A percentile compares a stretch with the other conserved stretches of the same genome.
Conservation (phyloP, 2,113 vertebrate genomes). For the Phylloscopus whistleri region DNA sequence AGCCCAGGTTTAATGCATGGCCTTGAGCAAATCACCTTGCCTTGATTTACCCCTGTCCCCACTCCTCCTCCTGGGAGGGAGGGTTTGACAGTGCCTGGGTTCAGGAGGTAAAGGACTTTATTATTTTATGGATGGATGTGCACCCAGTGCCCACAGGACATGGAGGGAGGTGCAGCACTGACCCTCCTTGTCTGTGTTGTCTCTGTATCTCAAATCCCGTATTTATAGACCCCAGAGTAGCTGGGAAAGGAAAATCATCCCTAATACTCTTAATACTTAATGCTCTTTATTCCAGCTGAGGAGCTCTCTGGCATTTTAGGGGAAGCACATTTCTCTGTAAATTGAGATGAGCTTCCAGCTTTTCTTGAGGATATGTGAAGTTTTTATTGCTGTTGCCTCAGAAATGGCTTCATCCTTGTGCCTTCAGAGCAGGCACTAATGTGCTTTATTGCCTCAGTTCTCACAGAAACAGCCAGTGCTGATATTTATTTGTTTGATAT, state of each 20-base stretch:
- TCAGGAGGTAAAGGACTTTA: not conserved
- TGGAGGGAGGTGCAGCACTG: not conserved
- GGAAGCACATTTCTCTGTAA: not conserved
- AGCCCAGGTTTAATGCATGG: not conserved
- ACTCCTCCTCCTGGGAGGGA: not conserved
- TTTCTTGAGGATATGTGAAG: not conserved
- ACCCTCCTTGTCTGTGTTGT: accelerated
- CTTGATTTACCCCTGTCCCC: not conserved
- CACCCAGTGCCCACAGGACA: not conserved
- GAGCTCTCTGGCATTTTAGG: not conserved
- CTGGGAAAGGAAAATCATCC: not conserved
- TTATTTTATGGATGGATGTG: not conserved
- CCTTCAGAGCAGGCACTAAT: not conserved
- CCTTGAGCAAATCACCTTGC: not conserved
- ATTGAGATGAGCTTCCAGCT: not conserved
- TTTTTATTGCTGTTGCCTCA: not conserved
- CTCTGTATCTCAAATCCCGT: accelerated
- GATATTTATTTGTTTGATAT: not conserved
- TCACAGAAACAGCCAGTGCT: not conserved
- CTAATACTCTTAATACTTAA: not conserved
- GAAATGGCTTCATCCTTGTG: not conserved
- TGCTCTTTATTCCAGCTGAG: not conserved
- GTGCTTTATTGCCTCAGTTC: not conserved
- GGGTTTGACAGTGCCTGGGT: not conserved
- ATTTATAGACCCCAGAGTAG: not conserved